A percentile compares a stretch with the other conserved stretches of the same genome.
Evolutionary conservation across 2,797 vertebrate genomes (phyloP).

Genomic region (Neoniphon sammara): DNA sequence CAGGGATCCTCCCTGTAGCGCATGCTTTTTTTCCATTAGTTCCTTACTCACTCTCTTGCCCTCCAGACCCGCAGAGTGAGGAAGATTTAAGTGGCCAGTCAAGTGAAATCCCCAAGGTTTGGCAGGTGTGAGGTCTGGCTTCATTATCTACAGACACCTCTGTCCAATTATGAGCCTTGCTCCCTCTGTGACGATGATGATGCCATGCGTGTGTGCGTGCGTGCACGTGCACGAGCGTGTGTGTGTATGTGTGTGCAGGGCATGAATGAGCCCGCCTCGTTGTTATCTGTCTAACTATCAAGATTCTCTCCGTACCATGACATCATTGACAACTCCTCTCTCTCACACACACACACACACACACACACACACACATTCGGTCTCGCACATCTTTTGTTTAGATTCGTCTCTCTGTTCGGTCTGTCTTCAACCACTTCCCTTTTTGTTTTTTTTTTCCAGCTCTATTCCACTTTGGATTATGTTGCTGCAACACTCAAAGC

Average conservation of each 20-base stretch:
- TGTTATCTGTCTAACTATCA: slow-evolving; percentile 73
- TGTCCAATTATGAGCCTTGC: slow-evolving; percentile 84
- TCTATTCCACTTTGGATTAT: slow-evolving; percentile 33
- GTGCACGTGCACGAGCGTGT: slow-evolving; percentile 44
- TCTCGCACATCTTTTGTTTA: slow-evolving; percentile 50
- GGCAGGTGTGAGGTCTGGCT: slow-evolving; percentile 86
- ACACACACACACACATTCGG: background rate
- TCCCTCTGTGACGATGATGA: slow-evolving; percentile 80
- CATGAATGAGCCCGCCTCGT: slow-evolving; percentile 59
- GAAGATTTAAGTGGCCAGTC: slow-evolving; percentile 86
- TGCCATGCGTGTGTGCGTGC: slow-evolving; percentile 45
- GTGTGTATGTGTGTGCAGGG: slow-evolving; percentile 41
- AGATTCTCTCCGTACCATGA: slow-evolving; percentile 61
- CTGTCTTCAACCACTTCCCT: slow-evolving; percentile 6
- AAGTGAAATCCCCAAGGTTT: slow-evolving; percentile 84
- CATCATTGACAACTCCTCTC: slow-evolving; percentile 67
- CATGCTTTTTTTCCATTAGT: slow-evolving; percentile 80
- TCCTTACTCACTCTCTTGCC: slow-evolving; percentile 82
- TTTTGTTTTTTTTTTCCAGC: too few relatives aligned
- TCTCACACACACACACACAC: background rate
- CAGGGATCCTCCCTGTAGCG: slow-evolving; percentile 84
- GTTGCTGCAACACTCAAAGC: slow-evolving; percentile 33
- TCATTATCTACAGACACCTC: slow-evolving; percentile 88
- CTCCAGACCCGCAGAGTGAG: slow-evolving; percentile 81
- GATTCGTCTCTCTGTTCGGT: slow-evolving; percentile 28